These are phyloP conservation scores for Pyralis farinalis DNA, from an alignment of 2,888 invertebrate genomes.

Conservation along the genomic window DNA sequence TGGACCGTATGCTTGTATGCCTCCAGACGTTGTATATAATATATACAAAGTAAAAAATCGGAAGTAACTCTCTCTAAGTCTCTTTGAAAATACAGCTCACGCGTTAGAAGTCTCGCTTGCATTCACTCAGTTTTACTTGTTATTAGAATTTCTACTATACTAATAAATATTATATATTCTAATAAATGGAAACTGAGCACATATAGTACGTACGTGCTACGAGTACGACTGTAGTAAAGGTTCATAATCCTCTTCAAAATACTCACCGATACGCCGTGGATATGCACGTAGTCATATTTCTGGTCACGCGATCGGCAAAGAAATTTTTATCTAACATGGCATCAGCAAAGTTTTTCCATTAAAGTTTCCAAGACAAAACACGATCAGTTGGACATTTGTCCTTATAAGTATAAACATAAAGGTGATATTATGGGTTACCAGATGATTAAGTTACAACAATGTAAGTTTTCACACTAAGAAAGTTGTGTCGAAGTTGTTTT, in stretches of 20 bases:
- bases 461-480: conserved; percentile 6
- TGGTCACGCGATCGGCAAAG: conserved; percentile 4
- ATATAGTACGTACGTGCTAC: too few relatives aligned
- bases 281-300: conserved; percentile 1
- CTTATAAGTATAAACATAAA: conserved; percentile 1
- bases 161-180: too few relatives aligned
- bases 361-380: conserved; percentile 2
- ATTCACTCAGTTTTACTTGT: too few relatives aligned
- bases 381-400: not conserved
- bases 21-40: too few relatives aligned
- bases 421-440: not conserved
- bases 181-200: too few relatives aligned
- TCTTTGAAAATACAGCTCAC: too few relatives aligned
- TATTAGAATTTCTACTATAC: too few relatives aligned
- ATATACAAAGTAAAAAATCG: too few relatives aligned
- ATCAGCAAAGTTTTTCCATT: conserved; percentile 8
- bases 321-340: conserved; percentile 4
- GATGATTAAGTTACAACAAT: not conserved
- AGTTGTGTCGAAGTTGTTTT: conserved; percentile 5
- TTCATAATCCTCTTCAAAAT: not conserved
- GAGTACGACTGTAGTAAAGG: too few relatives aligned
- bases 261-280: not conserved
- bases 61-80: too few relatives aligned
- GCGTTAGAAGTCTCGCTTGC: too few relatives aligned
- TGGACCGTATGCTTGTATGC: too few relatives aligned